A percentile compares a stretch with the other conserved stretches of the same genome.
These are phyloP conservation scores for Nysson spinosus DNA, from an alignment of 2,888 invertebrate genomes.

Conservation along the genomic window DNA sequence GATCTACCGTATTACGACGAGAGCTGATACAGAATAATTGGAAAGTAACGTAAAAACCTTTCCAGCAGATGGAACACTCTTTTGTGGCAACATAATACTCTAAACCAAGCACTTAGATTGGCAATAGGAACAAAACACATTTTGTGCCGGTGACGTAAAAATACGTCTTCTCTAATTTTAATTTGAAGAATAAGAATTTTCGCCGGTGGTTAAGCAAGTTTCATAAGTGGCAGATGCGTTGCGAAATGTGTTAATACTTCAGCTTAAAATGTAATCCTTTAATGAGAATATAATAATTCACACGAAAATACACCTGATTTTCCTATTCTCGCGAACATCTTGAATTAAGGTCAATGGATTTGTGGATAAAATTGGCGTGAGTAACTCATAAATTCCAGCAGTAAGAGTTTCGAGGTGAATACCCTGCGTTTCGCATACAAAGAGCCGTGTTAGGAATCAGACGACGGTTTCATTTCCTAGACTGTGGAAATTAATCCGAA, in stretches of 20 bases:
- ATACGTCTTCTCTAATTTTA: too few relatives aligned
- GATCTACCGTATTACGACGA: slow-evolving; percentile 1
- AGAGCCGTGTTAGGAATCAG: slow-evolving; percentile 23
- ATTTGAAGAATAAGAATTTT: too few relatives aligned
- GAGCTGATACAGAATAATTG: slow-evolving; percentile 6
- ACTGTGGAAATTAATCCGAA: slow-evolving; percentile 37
- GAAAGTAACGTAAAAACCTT: slow-evolving; percentile 6
- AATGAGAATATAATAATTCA: too few relatives aligned
- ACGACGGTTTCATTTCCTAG: slow-evolving; percentile 17
- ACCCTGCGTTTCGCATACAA: slow-evolving; percentile 13
- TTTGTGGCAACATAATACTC: neutral
- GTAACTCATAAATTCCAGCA: slow-evolving; percentile 16
- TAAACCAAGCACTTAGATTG: too few relatives aligned
- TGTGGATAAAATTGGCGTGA: slow-evolving; percentile 28
- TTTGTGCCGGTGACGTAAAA: too few relatives aligned
- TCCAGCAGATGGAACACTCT: neutral
- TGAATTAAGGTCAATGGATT: slow-evolving; percentile 49
- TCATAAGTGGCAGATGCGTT: too few relatives aligned
- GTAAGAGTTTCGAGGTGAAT: slow-evolving; percentile 11
- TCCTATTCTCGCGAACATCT: slow-evolving; percentile 9
- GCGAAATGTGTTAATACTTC: too few relatives aligned
- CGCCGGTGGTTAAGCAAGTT: too few relatives aligned
- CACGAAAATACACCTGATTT: too few relatives aligned
- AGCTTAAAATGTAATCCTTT: too few relatives aligned
- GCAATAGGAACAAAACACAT: too few relatives aligned